Conservation (phyloP, 2,113 vertebrate genomes). For the Lonchura striata region DNA sequence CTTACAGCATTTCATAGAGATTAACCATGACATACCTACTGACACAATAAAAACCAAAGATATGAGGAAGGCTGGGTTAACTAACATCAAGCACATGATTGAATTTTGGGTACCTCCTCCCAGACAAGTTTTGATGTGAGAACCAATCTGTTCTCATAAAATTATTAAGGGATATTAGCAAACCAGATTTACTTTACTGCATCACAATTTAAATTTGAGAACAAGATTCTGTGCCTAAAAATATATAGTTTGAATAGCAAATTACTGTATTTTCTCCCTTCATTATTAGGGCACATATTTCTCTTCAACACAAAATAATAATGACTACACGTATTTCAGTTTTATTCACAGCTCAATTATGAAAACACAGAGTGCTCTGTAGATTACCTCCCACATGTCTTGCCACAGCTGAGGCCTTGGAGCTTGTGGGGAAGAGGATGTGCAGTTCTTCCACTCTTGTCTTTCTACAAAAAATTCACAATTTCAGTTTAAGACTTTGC, state of each 20-base stretch:
- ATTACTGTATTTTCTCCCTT: background rate
- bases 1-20: background rate
- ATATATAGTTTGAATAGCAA: background rate
- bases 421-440: background rate
- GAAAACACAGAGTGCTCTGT: background rate
- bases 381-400: background rate
- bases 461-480: background rate
- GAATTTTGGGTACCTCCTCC: background rate
- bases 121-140: background rate
- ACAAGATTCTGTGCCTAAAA: background rate
- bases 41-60: background rate
- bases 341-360: background rate
- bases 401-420: background rate
- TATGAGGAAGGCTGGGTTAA: background rate
- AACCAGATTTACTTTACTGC: background rate
- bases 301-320: background rate
- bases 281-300: background rate
- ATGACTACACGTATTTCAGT: background rate
- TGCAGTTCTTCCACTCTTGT: background rate
- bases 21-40: background rate
- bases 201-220: background rate
- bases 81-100: background rate
- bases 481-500: background rate
- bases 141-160: background rate
- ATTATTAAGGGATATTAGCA: background rate